Evolutionary conservation across 2,797 vertebrate species (phyloP).

Genomic region (Loriculus beryllinus): DNA sequence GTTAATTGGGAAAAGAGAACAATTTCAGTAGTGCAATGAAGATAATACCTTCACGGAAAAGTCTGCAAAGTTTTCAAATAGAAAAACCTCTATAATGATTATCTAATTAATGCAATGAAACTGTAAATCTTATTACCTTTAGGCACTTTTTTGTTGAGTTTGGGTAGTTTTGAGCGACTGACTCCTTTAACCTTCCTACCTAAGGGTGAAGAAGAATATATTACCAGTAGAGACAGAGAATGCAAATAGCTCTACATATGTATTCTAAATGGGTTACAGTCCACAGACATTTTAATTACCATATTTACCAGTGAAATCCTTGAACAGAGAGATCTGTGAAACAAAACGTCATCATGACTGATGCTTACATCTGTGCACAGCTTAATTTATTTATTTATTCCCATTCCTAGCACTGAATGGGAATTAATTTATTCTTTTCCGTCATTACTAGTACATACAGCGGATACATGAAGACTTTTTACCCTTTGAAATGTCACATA

Average conservation of each 20-base stretch:
- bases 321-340: background rate
- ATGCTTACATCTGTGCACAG: background rate
- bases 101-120: background rate
- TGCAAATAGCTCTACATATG: background rate
- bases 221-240: background rate
- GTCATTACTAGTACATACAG: background rate
- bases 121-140: background rate
- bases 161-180: background rate
- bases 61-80: background rate
- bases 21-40: background rate
- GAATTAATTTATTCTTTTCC: background rate
- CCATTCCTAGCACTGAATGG: background rate
- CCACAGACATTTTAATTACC: background rate
- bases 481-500: background rate
- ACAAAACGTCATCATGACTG: background rate
- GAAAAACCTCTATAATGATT: background rate
- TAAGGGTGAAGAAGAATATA: background rate
- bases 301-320: background rate
- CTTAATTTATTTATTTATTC: background rate
- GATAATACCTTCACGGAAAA: background rate
- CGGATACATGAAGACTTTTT: background rate
- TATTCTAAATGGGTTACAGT: background rate
- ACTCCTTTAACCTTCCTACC: background rate
- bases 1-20: background rate
- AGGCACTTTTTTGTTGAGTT: rapidly evolving